phyloP scores from a whole-genome alignment of 2,113 vertebrate species.

The Strix aluco region DNA sequence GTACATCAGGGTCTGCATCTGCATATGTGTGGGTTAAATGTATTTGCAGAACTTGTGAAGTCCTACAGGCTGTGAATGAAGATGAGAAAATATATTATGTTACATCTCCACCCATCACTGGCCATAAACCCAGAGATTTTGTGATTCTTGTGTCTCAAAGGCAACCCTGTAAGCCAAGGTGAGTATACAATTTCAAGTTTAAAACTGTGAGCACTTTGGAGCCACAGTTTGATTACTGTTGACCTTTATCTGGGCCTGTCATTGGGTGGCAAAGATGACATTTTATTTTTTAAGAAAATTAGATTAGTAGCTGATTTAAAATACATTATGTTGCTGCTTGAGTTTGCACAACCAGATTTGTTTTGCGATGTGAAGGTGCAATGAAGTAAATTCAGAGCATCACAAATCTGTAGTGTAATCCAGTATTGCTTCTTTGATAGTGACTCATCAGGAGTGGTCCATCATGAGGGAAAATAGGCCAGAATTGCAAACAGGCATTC shows the following conservation, averaged over 20 bases:
- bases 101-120: conserved; percentile 43
- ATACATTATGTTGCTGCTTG: neutral
- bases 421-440: neutral
- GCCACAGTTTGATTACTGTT: neutral
- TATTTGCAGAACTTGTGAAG: conserved; percentile 70
- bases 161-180: conserved; percentile 66
- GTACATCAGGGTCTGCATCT: neutral
- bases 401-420: neutral
- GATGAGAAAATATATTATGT: conserved; percentile 77
- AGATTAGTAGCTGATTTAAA: neutral
- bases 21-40: neutral
- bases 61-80: conserved; percentile 67
- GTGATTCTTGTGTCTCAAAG: conserved; percentile 75
- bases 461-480: neutral
- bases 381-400: neutral
- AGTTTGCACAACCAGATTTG: neutral
- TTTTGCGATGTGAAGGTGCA: neutral
- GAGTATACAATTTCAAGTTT: neutral
- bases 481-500: neutral
- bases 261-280: rapidly evolving
- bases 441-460: neutral
- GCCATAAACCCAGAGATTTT: conserved; percentile 70
- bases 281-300: neutral
- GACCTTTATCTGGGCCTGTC: neutral
- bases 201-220: neutral